These are phyloP conservation scores for Bombus turneri DNA, from an alignment of 1,140 invertebrate genomes.

Conservation along the genomic window DNA sequence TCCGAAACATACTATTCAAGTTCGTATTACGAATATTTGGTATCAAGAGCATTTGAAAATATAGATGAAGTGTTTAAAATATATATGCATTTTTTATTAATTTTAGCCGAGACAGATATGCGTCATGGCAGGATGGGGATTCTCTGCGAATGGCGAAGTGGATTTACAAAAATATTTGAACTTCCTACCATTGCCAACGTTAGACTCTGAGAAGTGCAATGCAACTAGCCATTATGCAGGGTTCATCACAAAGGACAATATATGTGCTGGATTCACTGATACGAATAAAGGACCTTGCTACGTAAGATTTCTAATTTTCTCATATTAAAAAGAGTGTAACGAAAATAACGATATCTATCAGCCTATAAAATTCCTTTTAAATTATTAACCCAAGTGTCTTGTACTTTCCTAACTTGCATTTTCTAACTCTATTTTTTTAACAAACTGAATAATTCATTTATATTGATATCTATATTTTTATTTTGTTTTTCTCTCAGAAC, in stretches of 20 bases:
- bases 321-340: background rate
- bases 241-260: slow-evolving; percentile 83
- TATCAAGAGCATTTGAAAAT: background rate
- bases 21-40: slow-evolving; percentile 41
- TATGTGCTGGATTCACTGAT: slow-evolving; percentile 84
- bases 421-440: background rate
- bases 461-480: background rate
- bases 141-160: slow-evolving; percentile 82
- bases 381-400: background rate
- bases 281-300: slow-evolving; percentile 84
- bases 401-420: background rate
- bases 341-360: background rate
- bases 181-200: slow-evolving; percentile 84
- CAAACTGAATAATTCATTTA: background rate
- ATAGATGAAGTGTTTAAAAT: background rate
- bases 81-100: background rate
- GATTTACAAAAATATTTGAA: slow-evolving; percentile 83
- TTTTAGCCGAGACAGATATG: slow-evolving; percentile 83
- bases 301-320: slow-evolving; percentile 77
- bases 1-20: slow-evolving; percentile 80
- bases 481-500: slow-evolving; percentile 81
- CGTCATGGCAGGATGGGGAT: slow-evolving; percentile 85
- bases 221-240: slow-evolving; percentile 85
- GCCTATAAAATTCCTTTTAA: background rate
- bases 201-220: slow-evolving; percentile 84